Percentiles rank a stretch among this genome's conserved stretches.
Conservation (phyloP, 2,888 invertebrate species). For the Ophion costatus region DNA sequence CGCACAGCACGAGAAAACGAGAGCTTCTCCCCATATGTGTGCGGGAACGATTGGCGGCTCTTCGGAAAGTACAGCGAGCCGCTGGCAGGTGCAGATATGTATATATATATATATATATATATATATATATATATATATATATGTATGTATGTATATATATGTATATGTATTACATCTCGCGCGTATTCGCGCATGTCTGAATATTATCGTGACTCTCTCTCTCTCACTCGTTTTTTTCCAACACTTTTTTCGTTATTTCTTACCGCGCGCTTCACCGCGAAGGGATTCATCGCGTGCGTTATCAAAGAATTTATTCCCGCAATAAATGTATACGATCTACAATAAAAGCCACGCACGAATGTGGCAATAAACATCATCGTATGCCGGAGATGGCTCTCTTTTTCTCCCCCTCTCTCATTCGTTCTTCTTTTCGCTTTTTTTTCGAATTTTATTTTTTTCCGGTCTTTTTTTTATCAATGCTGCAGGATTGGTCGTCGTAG, state of each 20-base stretch:
- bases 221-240: too few relatives aligned
- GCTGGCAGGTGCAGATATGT: constrained; percentile 58
- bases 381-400: constrained; percentile 7
- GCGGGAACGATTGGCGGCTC: constrained; percentile 36
- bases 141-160: too few relatives aligned
- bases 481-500: too few relatives aligned
- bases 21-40: constrained; percentile 22
- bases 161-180: background rate
- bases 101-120: background rate
- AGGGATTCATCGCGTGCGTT: constrained; percentile 61
- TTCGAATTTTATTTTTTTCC: too few relatives aligned
- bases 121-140: background rate
- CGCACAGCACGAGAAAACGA: constrained; percentile 22
- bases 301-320: constrained; percentile 64
- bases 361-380: constrained; percentile 53
- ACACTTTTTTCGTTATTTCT: constrained; percentile 27
- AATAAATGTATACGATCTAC: constrained; percentile 62
- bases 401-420: background rate
- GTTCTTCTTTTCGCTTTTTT: background rate
- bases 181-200: constrained; percentile 37
- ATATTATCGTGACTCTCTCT: constrained; percentile 9
- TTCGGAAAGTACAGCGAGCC: constrained; percentile 36
- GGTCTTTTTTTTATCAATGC: too few relatives aligned
- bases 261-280: constrained; percentile 16
- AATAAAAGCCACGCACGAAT: constrained; percentile 55